A percentile compares a stretch with the other conserved stretches of the same genome.
Conservation (phyloP, 2,888 invertebrate genomes). For the Torymus aiolomorphi region DNA sequence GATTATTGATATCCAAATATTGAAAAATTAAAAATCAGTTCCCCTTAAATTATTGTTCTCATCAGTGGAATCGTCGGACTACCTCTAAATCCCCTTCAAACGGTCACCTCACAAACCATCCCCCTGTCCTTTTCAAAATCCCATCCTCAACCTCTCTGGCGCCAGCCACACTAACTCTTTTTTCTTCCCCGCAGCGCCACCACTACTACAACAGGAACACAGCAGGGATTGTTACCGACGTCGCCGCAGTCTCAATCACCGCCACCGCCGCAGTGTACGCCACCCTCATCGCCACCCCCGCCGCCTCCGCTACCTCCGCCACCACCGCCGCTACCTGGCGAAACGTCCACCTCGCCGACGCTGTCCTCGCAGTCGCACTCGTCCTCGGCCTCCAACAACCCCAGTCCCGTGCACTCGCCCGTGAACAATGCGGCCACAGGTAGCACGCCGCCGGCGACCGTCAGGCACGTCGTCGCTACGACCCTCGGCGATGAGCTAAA, state of each 20-base stretch:
- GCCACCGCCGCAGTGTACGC: constrained; percentile 62
- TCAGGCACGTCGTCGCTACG: constrained; percentile 46
- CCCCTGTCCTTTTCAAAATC: too few species aligned
- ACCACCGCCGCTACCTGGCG: constrained; percentile 61
- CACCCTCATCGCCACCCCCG: constrained; percentile 65
- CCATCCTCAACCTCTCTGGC: too few species aligned
- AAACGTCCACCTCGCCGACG: constrained; percentile 61
- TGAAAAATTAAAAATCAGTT: too few species aligned
- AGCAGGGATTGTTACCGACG: constrained; percentile 22
- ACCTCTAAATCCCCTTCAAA: too few species aligned
- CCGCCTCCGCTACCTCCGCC: constrained; percentile 65
- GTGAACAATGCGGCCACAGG: constrained; percentile 25
- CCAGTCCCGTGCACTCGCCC: constrained; percentile 66
- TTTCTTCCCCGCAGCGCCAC: too few species aligned
- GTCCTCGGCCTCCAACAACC: constrained; percentile 54
- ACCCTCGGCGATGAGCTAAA: constrained; percentile 48
- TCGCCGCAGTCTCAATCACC: constrained; percentile 58
- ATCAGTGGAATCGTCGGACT: too few species aligned
- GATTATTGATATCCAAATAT: too few species aligned
- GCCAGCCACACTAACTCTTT: too few species aligned
- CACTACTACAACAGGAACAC: too few species aligned
- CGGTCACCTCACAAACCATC: too few species aligned
- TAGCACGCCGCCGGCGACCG: constrained; percentile 49
- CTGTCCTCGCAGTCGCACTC: constrained; percentile 58
- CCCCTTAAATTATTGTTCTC: too few species aligned